Evolutionary conservation across 2,113 vertebrate genomes (phyloP), one percentile per base, ranked within the genome.

Genomic region (Tragelaphus strepsiceros): DNA sequence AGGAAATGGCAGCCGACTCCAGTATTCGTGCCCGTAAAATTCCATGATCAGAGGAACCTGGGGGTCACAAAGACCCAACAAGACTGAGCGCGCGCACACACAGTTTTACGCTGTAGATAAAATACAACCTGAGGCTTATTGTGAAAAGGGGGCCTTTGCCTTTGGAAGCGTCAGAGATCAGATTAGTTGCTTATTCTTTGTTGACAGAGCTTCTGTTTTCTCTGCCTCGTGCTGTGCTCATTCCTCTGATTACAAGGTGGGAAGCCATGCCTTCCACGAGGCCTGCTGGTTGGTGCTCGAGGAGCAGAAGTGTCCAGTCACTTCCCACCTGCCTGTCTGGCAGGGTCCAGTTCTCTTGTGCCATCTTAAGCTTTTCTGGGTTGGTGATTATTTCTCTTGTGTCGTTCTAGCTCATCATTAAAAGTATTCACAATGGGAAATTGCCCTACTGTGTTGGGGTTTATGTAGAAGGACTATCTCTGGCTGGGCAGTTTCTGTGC

Each of bases 231-330:
- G 10, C 1, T 21, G 78, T 54, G 9, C 21, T 58, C 26, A 30
- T 13, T 39, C 95, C 13, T 85, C 77, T 35, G 22, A 2, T 7
- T 7, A 0, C 13, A 2, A 8, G 32, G 28, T 11, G 16, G 51
- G 22, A 16, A 10, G 32, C 19, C 11, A 4, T 12, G 4, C 30
- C 90, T 64, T 21, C 8, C 49, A n/a, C 7, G 10, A 22, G 49
- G 43, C 19, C 87, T 39, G 5, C 1, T 0, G 12, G 46, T 10
- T 49, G 22, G 30, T 4, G 5, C 46, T 53, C 7, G 10, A 24
- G 11, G 46, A 61, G 35, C 49, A 17, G 85, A 30, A 43, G 17
- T 22, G 17, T 21, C 64, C 62, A 19, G 35, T 67, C 0, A 0
- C 49, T 17, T 15, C 32, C 30, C 30, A 32, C 17, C 46, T 32